phyloP scores from a whole-genome alignment of 2,888 invertebrate genomes.

The Dasysyrphus tricinctus region DNA sequence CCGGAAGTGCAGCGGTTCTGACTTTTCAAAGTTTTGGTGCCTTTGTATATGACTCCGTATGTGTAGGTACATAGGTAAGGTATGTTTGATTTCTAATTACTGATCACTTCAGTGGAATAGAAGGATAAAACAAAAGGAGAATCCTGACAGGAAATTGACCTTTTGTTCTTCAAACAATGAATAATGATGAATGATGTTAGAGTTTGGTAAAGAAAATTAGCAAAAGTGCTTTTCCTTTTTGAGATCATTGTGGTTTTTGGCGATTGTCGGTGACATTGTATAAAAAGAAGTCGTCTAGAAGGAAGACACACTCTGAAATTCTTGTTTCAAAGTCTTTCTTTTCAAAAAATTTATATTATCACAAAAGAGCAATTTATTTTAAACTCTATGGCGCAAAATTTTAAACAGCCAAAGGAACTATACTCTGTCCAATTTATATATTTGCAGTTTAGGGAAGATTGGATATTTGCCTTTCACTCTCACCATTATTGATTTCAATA shows the following conservation, averaged over 20 bases:
- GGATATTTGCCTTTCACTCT: too few species aligned
- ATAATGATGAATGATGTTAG: slow-evolving; percentile 59
- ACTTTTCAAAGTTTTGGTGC: slow-evolving; percentile 43
- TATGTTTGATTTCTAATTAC: slow-evolving; percentile 63
- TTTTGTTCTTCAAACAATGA: slow-evolving; percentile 69
- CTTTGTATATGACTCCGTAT: background rate
- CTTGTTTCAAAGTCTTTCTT: background rate
- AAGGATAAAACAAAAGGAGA: slow-evolving; percentile 36
- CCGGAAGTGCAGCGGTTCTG: slow-evolving; percentile 70
- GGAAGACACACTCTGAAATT: background rate
- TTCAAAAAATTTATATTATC: too few species aligned
- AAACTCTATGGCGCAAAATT: too few species aligned
- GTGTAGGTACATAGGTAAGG: background rate
- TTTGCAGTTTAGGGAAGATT: too few species aligned
- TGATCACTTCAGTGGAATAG: slow-evolving; percentile 37
- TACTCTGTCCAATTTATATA: too few species aligned
- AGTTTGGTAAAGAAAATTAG: slow-evolving; percentile 52
- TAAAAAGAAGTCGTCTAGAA: background rate
- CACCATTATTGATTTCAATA: too few species aligned
- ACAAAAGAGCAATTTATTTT: too few species aligned
- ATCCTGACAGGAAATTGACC: slow-evolving; percentile 63
- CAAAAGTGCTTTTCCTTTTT: slow-evolving; percentile 20
- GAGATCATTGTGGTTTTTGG: background rate
- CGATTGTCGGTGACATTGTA: background rate
- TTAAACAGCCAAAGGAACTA: too few species aligned